phyloP scores from a whole-genome alignment of 2,888 invertebrate genomes.

The Caenorhabditis sp. region DNA sequence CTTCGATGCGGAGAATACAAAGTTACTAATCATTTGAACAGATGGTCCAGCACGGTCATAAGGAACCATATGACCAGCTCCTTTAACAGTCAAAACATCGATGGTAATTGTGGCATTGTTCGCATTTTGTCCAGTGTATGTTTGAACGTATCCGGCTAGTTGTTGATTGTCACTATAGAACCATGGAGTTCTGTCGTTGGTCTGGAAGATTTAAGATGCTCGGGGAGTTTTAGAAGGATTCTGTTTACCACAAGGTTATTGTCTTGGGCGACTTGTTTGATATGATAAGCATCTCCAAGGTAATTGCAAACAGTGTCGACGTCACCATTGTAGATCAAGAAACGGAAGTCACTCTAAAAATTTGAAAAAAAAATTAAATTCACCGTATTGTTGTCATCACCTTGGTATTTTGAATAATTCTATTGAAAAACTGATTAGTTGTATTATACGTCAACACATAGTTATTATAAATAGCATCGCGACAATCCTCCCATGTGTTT shows the following conservation, averaged over 20 bases:
- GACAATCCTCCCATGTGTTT: conserved; percentile 53
- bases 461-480: conserved; percentile 47
- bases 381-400: neutral
- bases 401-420: conserved; percentile 29
- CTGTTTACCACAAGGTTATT: conserved; percentile 22
- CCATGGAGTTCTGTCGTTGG: conserved; percentile 39
- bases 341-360: conserved; percentile 55
- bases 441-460: conserved; percentile 47
- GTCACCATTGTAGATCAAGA: conserved; percentile 64
- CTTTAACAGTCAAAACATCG: conserved; percentile 63
- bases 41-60: conserved; percentile 47
- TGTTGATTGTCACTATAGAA: conserved; percentile 52
- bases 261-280: conserved; percentile 52
- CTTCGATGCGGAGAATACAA: conserved; percentile 19
- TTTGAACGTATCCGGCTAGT: conserved; percentile 59
- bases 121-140: conserved; percentile 38
- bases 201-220: conserved; percentile 22
- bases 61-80: conserved; percentile 55
- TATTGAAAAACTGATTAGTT: conserved; percentile 50
- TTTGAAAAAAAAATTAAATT: neutral
- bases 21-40: conserved; percentile 46
- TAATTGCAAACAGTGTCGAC: conserved; percentile 66
- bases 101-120: conserved; percentile 44
- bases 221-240: neutral
- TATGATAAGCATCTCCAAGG: conserved; percentile 63